Conservation (phyloP, 2,113 vertebrate species). For the Myotis brandtii region DNA sequence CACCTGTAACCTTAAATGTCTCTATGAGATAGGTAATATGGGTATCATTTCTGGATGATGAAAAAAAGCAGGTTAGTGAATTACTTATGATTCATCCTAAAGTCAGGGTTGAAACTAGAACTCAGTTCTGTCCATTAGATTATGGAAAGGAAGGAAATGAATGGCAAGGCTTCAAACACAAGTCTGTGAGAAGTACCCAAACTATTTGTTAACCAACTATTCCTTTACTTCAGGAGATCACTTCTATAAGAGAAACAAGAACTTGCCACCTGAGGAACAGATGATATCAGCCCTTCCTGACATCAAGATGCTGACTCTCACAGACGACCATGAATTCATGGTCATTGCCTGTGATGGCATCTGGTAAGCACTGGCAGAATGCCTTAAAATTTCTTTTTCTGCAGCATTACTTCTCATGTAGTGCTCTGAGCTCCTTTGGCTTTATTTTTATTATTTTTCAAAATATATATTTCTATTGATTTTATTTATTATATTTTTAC, state of each 20-base stretch:
- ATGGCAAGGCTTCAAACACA: conserved; percentile 7
- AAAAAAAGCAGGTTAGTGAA: not conserved
- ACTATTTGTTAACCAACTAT: not conserved
- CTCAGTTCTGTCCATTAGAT: not conserved
- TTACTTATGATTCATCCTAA: conserved; percentile 1
- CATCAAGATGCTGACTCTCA: conserved; percentile 96
- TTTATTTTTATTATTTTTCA: not conserved
- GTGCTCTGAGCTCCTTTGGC: not conserved
- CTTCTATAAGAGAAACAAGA: conserved; percentile 98
- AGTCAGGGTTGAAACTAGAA: conserved; percentile 41
- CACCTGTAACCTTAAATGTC: conserved; percentile 8
- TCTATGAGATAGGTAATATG: conserved; percentile 8
- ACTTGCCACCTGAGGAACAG: conserved; percentile 95
- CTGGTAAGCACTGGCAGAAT: conserved; percentile 88
- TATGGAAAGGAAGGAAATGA: conserved; percentile 12
- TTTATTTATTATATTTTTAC: too few species aligned
- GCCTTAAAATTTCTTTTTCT: not conserved
- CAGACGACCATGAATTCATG: conserved; percentile 97
- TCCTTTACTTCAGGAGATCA: conserved; percentile 91
- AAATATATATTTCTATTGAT: too few species aligned
- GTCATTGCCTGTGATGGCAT: conserved; percentile 99
- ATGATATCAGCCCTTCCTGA: conserved; percentile 99
- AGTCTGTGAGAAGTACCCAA: not conserved
- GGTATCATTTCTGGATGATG: conserved; percentile 27
- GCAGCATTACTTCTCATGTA: conserved; percentile 1